Evolutionary conservation across 2,113 vertebrate species (phyloP).

Genomic region (Paracanthobrama guichenoti): DNA sequence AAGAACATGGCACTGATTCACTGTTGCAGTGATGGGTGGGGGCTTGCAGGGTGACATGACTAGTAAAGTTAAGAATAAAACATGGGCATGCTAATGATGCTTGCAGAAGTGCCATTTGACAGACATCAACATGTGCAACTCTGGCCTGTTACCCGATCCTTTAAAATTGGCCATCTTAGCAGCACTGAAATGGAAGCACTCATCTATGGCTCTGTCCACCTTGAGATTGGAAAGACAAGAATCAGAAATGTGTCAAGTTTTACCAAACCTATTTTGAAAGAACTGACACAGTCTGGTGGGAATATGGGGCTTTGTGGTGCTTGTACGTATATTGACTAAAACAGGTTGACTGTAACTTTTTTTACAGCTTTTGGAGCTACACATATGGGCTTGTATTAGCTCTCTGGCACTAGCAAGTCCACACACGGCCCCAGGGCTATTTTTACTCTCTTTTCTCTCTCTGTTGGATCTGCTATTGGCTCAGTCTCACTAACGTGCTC

Average conservation of each 20-base stretch:
- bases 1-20: conserved; percentile 5
- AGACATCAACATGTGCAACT: conserved; percentile 90
- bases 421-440: conserved; percentile 46
- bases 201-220: conserved; percentile 75
- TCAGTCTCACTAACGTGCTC: background rate
- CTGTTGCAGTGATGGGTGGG: conserved; percentile 14
- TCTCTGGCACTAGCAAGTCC: conserved; percentile 1
- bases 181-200: conserved; percentile 78
- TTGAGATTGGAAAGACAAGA: conserved; percentile 72
- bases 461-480: conserved; percentile 25
- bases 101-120: conserved; percentile 87
- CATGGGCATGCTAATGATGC: conserved; percentile 79
- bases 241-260: conserved; percentile 54
- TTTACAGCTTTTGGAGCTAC: background rate
- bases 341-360: background rate
- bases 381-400: conserved; percentile 16
- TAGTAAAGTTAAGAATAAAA: conserved; percentile 75
- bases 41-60: conserved; percentile 48
- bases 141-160: conserved; percentile 84
- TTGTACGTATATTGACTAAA: background rate
- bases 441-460: conserved; percentile 41
- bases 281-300: background rate
- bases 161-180: conserved; percentile 77
- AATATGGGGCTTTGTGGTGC: background rate
- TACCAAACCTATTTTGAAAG: conserved; percentile 42